phyloP scores from a whole-genome alignment of 2,113 vertebrate genomes.

The pig (Sus scrofa) region DNA sequence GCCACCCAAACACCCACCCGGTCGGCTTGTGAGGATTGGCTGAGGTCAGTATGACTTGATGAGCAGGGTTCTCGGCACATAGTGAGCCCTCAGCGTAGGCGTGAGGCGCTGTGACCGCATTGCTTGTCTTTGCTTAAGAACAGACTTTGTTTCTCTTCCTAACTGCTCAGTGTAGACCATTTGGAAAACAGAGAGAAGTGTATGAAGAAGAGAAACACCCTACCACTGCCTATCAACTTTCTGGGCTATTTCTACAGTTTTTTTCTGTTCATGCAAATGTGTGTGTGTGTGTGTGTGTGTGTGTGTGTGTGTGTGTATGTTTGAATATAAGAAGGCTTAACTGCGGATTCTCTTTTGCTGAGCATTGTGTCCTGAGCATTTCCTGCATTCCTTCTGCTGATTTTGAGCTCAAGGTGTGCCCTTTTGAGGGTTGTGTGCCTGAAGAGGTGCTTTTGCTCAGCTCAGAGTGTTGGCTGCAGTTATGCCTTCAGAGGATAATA shows the following conservation, averaged over 20 bases:
- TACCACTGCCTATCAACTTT: not conserved
- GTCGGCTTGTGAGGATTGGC: not conserved
- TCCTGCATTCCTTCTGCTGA: not conserved
- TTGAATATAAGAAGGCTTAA: not conserved
- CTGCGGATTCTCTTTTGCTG: not conserved
- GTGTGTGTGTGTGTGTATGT: not conserved
- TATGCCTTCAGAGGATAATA: not conserved
- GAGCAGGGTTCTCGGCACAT: not conserved
- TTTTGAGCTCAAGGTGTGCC: not conserved
- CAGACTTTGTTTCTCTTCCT: not conserved
- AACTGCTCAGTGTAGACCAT: not conserved
- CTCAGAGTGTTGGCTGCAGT: not conserved
- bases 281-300: not conserved
- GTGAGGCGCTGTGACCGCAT: not conserved
- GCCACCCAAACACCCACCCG: not conserved
- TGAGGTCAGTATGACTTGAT: not conserved
- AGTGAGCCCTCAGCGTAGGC: not conserved
- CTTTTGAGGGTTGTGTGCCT: not conserved
- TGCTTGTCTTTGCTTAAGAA: not conserved
- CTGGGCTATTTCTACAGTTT: not conserved
- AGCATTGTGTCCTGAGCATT: not conserved
- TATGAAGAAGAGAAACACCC: not conserved
- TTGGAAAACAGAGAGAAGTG: not conserved
- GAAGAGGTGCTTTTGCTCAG: not conserved
- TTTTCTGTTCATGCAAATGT: not conserved